A percentile compares a stretch with the other conserved stretches of the same genome.
These are phyloP conservation scores for Peromyscus aztecus DNA, from an alignment of 2,797 vertebrate species.

Conservation along the genomic window DNA sequence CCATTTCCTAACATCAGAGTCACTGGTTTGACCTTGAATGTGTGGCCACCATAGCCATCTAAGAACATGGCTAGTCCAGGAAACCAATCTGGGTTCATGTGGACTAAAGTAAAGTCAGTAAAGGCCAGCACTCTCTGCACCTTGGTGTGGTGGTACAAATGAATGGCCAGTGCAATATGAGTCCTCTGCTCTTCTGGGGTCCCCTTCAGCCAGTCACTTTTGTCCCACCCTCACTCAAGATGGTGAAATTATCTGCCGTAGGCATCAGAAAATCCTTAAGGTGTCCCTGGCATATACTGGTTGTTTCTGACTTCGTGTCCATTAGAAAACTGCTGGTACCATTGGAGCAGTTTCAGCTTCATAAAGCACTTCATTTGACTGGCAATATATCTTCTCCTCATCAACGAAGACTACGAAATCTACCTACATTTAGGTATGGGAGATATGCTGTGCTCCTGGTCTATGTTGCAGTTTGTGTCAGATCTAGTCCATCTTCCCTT, in stretches of 20 bases:
- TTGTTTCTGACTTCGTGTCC: neutral
- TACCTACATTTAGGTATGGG: neutral
- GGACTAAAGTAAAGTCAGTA: neutral
- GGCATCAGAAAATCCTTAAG: neutral
- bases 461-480: neutral
- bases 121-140: neutral
- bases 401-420: neutral
- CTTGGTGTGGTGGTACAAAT: neutral
- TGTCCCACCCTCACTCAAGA: neutral
- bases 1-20: neutral
- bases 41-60: neutral
- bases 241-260: neutral
- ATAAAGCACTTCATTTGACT: neutral
- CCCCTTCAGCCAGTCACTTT: neutral
- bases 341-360: too few species aligned
- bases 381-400: neutral
- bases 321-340: neutral
- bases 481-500: neutral
- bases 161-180: neutral
- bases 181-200: neutral
- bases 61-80: neutral
- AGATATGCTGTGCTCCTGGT: neutral
- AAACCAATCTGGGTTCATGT: neutral
- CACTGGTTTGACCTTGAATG: neutral
- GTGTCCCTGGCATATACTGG: neutral